Evolutionary conservation across 1,140 invertebrate genomes (phyloP).

Genomic region (Aphis gossypii): DNA sequence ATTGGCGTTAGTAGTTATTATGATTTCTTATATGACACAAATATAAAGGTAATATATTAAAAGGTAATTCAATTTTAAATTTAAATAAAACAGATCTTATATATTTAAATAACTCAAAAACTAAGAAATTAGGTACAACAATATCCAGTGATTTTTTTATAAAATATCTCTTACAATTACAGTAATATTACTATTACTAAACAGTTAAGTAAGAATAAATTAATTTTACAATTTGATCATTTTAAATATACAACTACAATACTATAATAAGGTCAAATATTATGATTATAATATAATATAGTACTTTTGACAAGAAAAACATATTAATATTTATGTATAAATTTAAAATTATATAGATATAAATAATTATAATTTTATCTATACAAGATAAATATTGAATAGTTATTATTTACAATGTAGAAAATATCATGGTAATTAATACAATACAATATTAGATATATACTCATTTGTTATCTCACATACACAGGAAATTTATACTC

Average conservation of each 20-base stretch:
- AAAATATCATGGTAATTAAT: neutral
- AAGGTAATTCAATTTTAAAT: neutral
- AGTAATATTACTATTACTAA: neutral
- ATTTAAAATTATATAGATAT: neutral
- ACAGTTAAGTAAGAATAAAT: neutral
- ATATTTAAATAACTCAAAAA: neutral
- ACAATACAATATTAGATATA: neutral
- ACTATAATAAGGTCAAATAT: neutral
- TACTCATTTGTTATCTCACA: neutral
- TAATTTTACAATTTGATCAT: neutral
- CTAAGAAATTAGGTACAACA: neutral
- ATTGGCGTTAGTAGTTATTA: neutral
- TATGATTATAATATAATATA: neutral
- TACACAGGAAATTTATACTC: neutral
- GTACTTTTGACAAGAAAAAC: neutral
- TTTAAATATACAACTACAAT: neutral
- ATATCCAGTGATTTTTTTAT: neutral
- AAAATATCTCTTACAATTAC: neutral
- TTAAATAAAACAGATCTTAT: neutral
- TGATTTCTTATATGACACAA: neutral
- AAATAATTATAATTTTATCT: neutral
- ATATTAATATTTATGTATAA: neutral
- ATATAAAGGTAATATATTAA: neutral
- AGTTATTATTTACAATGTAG: neutral
- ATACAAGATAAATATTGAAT: neutral